A percentile compares a stretch with the other conserved stretches of the same genome.
Conservation (phyloP, 2,888 invertebrate species). For the Magallana nippona region DNA sequence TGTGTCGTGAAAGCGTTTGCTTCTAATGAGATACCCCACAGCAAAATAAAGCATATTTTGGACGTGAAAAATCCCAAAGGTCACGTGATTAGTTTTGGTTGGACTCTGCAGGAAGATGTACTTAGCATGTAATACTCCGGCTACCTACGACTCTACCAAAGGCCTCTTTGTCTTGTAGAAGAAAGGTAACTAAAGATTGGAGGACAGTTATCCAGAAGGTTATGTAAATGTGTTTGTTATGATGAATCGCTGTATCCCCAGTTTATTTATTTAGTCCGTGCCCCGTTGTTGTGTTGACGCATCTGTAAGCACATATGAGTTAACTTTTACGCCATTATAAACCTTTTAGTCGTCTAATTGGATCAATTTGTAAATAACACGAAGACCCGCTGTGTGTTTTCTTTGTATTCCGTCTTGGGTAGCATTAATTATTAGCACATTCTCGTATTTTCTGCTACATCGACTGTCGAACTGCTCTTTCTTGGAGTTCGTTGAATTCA, state of each 20-base stretch:
- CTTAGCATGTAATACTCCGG: conserved; percentile 2
- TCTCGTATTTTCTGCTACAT: conserved; percentile 22
- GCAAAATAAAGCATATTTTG: conserved; percentile 29
- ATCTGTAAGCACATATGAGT: conserved; percentile 33
- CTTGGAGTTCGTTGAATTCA: neutral
- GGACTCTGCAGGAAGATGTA: conserved; percentile 1
- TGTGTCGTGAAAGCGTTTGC: conserved; percentile 35
- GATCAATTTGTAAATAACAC: conserved; percentile 40
- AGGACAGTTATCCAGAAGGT: conserved; percentile 20
- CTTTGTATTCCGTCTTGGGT: conserved; percentile 28
- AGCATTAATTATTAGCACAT: conserved; percentile 31
- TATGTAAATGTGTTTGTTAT: conserved; percentile 32
- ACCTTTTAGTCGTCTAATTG: conserved; percentile 31
- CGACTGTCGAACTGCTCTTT: neutral
- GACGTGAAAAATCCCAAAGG: conserved; percentile 20
- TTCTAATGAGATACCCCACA: conserved; percentile 32
- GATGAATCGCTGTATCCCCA: neutral
- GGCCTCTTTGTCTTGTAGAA: neutral
- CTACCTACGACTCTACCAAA: neutral
- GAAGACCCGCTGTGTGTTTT: conserved; percentile 22
- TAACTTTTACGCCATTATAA: conserved; percentile 37
- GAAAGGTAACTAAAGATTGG: neutral
- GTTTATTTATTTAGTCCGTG: conserved; percentile 6
- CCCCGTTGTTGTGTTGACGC: conserved; percentile 24
- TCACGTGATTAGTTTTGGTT: conserved; percentile 10